Evolutionary conservation across 2,113 vertebrate species (phyloP).

Genomic region (Catharus fuscescens): DNA sequence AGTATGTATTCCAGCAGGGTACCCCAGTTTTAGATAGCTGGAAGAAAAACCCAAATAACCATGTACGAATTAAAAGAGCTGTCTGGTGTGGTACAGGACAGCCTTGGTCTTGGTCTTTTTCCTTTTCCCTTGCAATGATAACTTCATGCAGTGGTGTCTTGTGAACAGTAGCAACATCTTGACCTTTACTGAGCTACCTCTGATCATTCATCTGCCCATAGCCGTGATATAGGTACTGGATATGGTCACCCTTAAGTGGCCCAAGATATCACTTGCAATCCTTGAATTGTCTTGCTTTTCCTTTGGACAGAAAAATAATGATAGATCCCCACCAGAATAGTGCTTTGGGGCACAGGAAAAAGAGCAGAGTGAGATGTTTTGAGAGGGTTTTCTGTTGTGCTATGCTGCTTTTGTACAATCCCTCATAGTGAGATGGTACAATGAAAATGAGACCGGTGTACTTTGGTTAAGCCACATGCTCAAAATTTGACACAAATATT

Average conservation of each 20-base stretch:
- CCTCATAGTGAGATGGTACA: background rate
- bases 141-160: background rate
- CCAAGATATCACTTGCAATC: background rate
- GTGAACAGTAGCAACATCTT: background rate
- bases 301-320: background rate
- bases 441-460: rapidly evolving
- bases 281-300: background rate
- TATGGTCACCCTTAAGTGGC: background rate
- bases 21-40: background rate
- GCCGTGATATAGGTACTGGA: background rate
- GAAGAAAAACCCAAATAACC: background rate
- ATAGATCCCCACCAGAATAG: background rate
- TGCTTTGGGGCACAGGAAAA: background rate
- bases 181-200: background rate
- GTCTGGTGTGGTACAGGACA: background rate
- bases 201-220: background rate
- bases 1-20: background rate
- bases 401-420: background rate
- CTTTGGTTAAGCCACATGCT: background rate
- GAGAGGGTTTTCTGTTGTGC: background rate
- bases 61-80: background rate
- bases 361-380: background rate
- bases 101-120: background rate
- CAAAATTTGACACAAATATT: background rate
- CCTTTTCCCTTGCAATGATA: background rate